These are phyloP conservation scores for Lerista edwardsae DNA, from an alignment of 2,797 vertebrate genomes.

Conservation along the genomic window DNA sequence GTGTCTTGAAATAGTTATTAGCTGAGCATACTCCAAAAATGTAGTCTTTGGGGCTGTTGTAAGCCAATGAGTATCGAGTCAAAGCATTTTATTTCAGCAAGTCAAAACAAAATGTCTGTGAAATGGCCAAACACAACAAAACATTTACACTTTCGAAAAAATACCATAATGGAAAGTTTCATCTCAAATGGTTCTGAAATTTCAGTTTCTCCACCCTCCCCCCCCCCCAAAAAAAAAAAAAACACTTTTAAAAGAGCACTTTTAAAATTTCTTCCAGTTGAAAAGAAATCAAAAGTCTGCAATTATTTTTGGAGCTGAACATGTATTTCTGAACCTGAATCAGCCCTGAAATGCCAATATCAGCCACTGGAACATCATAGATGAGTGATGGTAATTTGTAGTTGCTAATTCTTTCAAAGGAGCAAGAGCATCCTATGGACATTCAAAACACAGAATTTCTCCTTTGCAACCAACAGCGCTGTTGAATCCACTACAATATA, in stretches of 20 bases:
- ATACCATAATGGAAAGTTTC: constrained; percentile 21
- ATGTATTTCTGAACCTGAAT: not conserved
- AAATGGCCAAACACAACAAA: constrained; percentile 26
- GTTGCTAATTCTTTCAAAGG: constrained; percentile 18
- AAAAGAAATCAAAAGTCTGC: constrained; percentile 6
- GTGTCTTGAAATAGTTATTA: constrained; percentile 33
- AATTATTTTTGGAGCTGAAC: not conserved
- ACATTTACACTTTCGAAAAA: constrained; percentile 16
- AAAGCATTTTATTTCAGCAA: constrained; percentile 37
- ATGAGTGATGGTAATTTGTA: not conserved
- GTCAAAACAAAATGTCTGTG: constrained; percentile 35
- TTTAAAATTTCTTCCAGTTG: not conserved
- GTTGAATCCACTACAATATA: not conserved
- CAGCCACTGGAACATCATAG: constrained; percentile 16
- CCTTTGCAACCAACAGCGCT: constrained; percentile 10
- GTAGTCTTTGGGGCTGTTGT: not conserved
- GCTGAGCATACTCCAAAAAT: constrained; percentile 23
- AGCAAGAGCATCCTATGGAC: constrained; percentile 27
- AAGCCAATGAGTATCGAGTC: constrained; percentile 27
- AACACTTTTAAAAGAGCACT: constrained; percentile 23
- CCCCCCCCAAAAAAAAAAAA: not conserved
- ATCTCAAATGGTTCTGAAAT: constrained; percentile 17
- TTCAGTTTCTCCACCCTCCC: not conserved
- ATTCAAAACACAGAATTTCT: constrained; percentile 1
- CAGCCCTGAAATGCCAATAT: not conserved